Base-by-base conservation (phyloP, 2,888 invertebrate species). In the Tetanocera ferruginea region DNA sequence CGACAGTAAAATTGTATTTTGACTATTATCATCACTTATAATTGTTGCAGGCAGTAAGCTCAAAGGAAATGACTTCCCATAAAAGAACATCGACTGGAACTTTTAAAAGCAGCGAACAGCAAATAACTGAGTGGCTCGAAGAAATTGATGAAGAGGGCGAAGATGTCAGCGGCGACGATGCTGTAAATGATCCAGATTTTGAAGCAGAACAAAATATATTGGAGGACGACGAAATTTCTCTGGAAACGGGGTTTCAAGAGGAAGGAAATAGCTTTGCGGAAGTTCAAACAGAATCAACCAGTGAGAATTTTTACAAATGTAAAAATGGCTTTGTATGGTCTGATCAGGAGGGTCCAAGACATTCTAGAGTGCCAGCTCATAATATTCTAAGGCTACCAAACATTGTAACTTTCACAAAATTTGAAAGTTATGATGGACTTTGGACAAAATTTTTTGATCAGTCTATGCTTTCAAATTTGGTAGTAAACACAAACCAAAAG, bases 241-340 rank as follows among this genome's bases (percentile, higher is more conserved):
- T 70, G 51, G 71, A 64, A 71, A 51, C 71, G 64, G 71, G 23
- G 0, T 43, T 62, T 76, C 76, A 62, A 71, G 64, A 76, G 76
- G 70, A 77, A 72, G 23, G 25, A 72, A 72, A 62, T 55, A 14
- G 64, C 52, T 77, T 52, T 67, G 57, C 57, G 57, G 73, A 73
- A 71, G 25, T 76, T 71, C 28, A 77, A 71, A 77, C 72, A 57
- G 67, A 69, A 77, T 73, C 49, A 28, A 67, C 34, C 31, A 67
- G 67, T 69, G 73, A 73, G 28, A 57, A 49, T 43, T 37, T 69
- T 3, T 73, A 73, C 19, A 77, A 34, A 67, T n/a, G 73, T 73
- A n/a, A 77, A 77, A 77, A 73, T 77, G 67, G 77, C 51, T 70
- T 70, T 76, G 60, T 76, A n/a, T 70, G 70, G 70, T 57, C 43